A percentile compares a stretch with the other conserved stretches of the same genome.
Evolutionary conservation across 2,888 invertebrate species (phyloP).

Genomic region (Eupithecia inturbata): DNA sequence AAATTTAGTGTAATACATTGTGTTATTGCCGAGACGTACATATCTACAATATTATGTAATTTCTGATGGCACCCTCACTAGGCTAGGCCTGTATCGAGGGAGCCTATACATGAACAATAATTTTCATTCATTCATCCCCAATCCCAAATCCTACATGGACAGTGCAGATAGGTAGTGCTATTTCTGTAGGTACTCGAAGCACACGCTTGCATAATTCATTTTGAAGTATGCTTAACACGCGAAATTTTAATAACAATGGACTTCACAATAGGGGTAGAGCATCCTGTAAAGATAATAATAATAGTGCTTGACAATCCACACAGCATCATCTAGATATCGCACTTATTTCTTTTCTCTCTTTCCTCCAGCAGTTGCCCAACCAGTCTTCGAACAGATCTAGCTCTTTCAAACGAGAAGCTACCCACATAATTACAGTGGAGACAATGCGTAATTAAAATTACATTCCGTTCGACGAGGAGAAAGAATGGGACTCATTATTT

Average conservation of each 20-base stretch:
- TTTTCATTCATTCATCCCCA: background rate
- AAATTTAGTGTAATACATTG: no score
- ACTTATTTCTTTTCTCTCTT: background rate
- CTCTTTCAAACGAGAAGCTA: constrained; percentile 17
- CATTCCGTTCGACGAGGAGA: constrained; percentile 26
- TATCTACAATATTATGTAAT: no score
- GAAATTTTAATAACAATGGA: no score
- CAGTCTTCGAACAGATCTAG: constrained; percentile 25
- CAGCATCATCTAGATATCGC: no score
- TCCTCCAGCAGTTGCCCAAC: background rate
- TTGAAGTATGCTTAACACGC: no score
- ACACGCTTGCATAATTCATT: no score
- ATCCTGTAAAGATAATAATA: background rate
- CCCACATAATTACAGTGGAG: constrained; percentile 31
- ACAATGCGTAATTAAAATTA: constrained; percentile 34
- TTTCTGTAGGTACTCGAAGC: background rate
- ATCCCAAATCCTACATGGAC: background rate
- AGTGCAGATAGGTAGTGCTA: no score
- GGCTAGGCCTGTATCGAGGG: no score
- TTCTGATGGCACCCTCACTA: no score
- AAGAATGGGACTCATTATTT: constrained; percentile 28
- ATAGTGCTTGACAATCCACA: no score
- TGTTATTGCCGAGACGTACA: no score
- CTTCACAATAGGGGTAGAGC: background rate
- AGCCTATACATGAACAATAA: no score